A percentile compares a stretch with the other conserved stretches of the same genome.
phyloP scores from a whole-genome alignment of 2,113 vertebrate genomes.

The Sinocyclocheilus maitianheensis region DNA sequence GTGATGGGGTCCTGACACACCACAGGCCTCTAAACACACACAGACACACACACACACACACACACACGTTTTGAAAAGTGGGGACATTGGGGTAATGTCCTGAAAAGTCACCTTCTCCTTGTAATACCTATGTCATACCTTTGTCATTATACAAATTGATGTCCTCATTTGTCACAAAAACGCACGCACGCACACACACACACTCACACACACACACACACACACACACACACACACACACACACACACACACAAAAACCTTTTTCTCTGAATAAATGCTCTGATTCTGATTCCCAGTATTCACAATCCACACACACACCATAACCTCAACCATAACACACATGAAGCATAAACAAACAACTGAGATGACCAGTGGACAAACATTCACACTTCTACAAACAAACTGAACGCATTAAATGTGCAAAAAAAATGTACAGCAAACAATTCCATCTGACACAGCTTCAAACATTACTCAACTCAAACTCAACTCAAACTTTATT shows the following conservation, averaged over 20 bases:
- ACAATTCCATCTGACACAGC: neutral
- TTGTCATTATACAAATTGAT: too few relatives aligned
- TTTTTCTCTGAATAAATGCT: neutral
- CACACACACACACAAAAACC: neutral
- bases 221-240: neutral
- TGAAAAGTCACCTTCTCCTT: too few relatives aligned
- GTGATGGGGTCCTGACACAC: conserved; percentile 1
- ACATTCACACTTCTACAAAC: neutral
- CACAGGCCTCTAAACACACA: neutral
- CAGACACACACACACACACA: neutral
- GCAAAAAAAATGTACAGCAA: neutral
- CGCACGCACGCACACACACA: too few relatives aligned
- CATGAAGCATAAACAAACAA: neutral
- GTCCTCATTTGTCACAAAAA: too few relatives aligned
- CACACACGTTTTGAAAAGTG: too few relatives aligned
- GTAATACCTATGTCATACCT: too few relatives aligned
- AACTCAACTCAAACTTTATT: too few relatives aligned
- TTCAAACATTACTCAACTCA: neutral
- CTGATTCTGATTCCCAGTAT: neutral
- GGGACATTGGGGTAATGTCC: too few relatives aligned
- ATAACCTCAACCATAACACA: neutral
- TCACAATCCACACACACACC: neutral
- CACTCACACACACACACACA: too few relatives aligned
- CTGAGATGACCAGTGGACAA: neutral
- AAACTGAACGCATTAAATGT: neutral